A percentile compares a stretch with the other conserved stretches of the same genome.
These are phyloP conservation scores for Lasioglossum morio DNA, from an alignment of 2,888 invertebrate species.

Conservation along the genomic window DNA sequence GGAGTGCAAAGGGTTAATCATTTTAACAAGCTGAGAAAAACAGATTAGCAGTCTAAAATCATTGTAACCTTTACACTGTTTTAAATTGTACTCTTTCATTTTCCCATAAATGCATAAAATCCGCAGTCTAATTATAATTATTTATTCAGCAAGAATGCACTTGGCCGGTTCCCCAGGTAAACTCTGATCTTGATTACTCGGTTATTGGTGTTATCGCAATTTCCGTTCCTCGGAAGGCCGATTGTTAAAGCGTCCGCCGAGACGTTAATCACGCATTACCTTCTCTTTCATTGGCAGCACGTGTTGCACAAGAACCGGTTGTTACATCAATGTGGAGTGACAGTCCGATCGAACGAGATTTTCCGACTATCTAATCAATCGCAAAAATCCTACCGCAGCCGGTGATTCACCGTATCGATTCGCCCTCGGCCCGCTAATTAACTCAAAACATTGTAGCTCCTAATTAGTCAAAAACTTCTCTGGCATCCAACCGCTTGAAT, in stretches of 20 bases:
- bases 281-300: conserved; percentile 56
- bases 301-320: conserved; percentile 58
- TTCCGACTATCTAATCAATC: background rate
- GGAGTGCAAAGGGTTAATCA: too few species aligned
- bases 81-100: too few species aligned
- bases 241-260: conserved; percentile 56
- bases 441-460: background rate
- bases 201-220: conserved; percentile 60
- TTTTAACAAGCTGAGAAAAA: too few species aligned
- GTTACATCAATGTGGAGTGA: conserved; percentile 57
- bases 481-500: background rate
- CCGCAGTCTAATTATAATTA: conserved; percentile 13
- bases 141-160: conserved; percentile 18
- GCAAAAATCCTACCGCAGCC: background rate
- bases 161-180: conserved; percentile 1
- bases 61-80: too few species aligned
- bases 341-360: conserved; percentile 17
- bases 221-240: conserved; percentile 61
- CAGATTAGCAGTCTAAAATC: too few species aligned
- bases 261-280: conserved; percentile 61
- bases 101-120: too few species aligned
- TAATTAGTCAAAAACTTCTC: background rate
- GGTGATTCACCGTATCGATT: background rate
- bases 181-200: conserved; percentile 57
- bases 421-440: background rate